A percentile compares a stretch with the other conserved stretches of the same genome.
Evolutionary conservation across 2,888 invertebrate species (phyloP).

Genomic region (Hypomecis atomaria): DNA sequence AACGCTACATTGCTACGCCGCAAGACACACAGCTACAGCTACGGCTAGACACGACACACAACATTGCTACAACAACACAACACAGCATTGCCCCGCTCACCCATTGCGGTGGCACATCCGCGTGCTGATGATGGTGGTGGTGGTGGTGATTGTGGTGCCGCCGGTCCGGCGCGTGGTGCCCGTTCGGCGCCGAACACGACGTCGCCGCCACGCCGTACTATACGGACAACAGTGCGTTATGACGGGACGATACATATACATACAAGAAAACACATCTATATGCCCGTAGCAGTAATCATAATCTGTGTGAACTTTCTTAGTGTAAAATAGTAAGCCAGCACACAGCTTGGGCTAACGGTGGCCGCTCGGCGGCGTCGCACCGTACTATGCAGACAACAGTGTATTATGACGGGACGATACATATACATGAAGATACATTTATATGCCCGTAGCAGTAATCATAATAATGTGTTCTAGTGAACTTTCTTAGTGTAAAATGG

Average conservation of each 20-base stretch:
- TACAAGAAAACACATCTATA: background rate
- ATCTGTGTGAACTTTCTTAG: too few species aligned
- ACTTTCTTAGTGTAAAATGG: too few species aligned
- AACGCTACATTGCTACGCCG: conserved; percentile 12
- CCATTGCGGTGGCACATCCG: conserved; percentile 80
- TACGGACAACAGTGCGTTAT: conserved; percentile 44
- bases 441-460: background rate
- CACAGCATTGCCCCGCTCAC: conserved; percentile 54
- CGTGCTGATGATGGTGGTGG: conserved; percentile 79
- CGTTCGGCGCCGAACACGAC: conserved; percentile 78
- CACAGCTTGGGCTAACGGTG: conserved; percentile 78
- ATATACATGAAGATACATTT: background rate
- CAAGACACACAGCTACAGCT: too few species aligned
- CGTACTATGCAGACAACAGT: conserved; percentile 65
- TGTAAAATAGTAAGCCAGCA: conserved; percentile 29
- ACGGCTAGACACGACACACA: background rate
- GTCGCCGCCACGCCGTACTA: conserved; percentile 83
- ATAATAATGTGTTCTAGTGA: too few species aligned
- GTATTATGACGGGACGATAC: conserved; percentile 1
- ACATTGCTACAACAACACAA: conserved; percentile 27
- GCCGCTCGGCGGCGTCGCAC: conserved; percentile 80
- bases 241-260: conserved; percentile 3
- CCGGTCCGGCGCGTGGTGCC: conserved; percentile 77
- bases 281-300: too few species aligned
- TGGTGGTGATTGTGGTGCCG: conserved; percentile 72